Percentiles rank a stretch among this genome's conserved stretches.
These are phyloP conservation scores for Osmerus eperlanus DNA, from an alignment of 2,113 vertebrate genomes.

Conservation along the genomic window DNA sequence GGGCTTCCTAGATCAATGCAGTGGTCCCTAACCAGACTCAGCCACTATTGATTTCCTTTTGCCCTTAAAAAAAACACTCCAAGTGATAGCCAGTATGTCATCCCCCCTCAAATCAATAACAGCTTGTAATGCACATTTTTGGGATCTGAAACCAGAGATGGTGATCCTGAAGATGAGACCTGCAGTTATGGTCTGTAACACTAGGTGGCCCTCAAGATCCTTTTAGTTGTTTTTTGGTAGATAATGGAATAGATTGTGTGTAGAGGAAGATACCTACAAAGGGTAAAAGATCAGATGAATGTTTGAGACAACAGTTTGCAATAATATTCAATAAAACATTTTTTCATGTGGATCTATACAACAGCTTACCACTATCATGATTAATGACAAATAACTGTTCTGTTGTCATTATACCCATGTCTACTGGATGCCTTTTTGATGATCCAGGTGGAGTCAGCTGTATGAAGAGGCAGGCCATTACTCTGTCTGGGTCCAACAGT, in stretches of 20 bases:
- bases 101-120: slow-evolving; percentile 68
- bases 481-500: slow-evolving; percentile 60
- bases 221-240: not conserved
- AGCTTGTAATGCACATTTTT: slow-evolving; percentile 62
- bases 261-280: not conserved
- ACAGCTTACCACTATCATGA: too few species aligned
- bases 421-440: slow-evolving; percentile 36
- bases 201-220: slow-evolving; percentile 64
- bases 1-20: slow-evolving; percentile 64
- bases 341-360: too few species aligned
- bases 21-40: slow-evolving; percentile 72
- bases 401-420: not conserved
- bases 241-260: not conserved
- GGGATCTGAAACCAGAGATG: slow-evolving; percentile 49
- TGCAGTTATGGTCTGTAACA: slow-evolving; percentile 32
- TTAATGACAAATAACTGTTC: too few species aligned
- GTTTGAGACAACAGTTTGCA: too few species aligned
- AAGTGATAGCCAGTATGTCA: slow-evolving; percentile 72
- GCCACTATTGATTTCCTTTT: slow-evolving; percentile 69
- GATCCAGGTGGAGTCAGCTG: slow-evolving; percentile 64
- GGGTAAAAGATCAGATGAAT: not conserved
- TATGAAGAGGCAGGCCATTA: slow-evolving; percentile 73
- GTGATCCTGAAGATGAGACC: not conserved
- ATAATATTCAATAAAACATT: too few species aligned
- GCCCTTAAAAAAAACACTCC: slow-evolving; percentile 64